Evolutionary conservation across 2,113 vertebrate genomes (phyloP).

Genomic region (Columba janthina): DNA sequence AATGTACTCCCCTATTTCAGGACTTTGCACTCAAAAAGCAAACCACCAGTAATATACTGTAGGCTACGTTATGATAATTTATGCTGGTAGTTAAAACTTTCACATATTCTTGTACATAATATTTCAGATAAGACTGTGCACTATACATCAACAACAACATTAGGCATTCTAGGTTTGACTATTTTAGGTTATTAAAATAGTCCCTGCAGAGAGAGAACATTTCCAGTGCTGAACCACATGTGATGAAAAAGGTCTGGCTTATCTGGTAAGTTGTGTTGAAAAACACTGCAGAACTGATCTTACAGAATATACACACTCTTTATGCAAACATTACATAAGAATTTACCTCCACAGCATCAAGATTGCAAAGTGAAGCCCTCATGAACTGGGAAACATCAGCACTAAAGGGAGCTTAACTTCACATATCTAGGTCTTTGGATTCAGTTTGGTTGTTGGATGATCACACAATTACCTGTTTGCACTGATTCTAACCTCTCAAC

Average conservation of each 20-base stretch:
- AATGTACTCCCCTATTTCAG: not conserved
- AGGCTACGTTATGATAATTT: not conserved
- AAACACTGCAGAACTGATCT: not conserved
- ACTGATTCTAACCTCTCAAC: not conserved
- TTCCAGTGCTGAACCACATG: not conserved
- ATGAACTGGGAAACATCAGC: not conserved
- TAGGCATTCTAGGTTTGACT: not conserved
- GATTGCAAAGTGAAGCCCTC: not conserved
- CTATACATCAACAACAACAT: not conserved
- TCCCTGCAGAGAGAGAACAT: not conserved
- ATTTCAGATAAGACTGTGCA: not conserved
- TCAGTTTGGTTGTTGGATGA: not conserved
- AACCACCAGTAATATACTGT: not conserved
- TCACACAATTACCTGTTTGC: not conserved
- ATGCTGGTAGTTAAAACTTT: not conserved
- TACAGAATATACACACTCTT: not conserved
- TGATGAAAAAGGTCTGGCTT: not conserved
- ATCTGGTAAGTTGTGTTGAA: not conserved
- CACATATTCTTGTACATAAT: not conserved
- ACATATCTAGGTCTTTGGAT: not conserved
- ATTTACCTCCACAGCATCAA: not conserved
- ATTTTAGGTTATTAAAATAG: not conserved
- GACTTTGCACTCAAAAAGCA: not conserved
- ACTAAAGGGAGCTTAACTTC: not conserved
- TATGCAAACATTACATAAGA: not conserved